Evolutionary conservation across 2,113 vertebrate genomes (phyloP).

Genomic region (Vulpes lagopus): DNA sequence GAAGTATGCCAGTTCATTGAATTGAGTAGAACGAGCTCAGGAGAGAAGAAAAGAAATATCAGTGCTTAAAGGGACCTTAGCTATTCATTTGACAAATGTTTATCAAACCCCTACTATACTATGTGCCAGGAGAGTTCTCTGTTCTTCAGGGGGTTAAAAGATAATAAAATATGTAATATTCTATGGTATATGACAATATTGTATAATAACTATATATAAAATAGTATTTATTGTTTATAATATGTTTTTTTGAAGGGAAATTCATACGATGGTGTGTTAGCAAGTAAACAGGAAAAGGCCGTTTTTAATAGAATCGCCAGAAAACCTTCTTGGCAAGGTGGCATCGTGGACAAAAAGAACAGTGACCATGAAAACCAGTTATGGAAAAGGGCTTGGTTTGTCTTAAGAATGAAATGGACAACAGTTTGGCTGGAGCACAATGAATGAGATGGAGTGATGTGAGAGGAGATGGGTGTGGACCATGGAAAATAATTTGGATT

Average conservation of each 20-base stretch:
- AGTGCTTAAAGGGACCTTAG: background rate
- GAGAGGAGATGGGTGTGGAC: background rate
- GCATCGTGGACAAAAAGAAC: background rate
- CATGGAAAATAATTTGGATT: background rate
- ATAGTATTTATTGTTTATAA: background rate
- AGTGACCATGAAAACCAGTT: background rate
- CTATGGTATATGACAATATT: background rate
- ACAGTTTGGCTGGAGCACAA: background rate
- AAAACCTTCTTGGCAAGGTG: conserved; percentile 17
- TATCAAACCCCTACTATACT: background rate
- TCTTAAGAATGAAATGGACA: conserved; percentile 11
- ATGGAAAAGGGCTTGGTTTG: background rate
- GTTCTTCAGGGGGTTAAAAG: background rate
- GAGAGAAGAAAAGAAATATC: conserved; percentile 41
- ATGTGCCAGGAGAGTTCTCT: conserved; percentile 5
- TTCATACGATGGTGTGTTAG: background rate
- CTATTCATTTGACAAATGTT: conserved; percentile 18
- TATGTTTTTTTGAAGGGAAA: conserved; percentile 43
- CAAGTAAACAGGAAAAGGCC: conserved; percentile 18
- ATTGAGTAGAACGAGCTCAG: conserved; percentile 22
- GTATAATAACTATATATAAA: background rate
- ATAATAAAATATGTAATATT: background rate
- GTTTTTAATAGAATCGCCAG: conserved; percentile 37
- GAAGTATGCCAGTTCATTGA: conserved; percentile 51
- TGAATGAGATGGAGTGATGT: background rate